phyloP scores from a whole-genome alignment of 2,888 invertebrate species.

The Flexamia atlantica region DNA sequence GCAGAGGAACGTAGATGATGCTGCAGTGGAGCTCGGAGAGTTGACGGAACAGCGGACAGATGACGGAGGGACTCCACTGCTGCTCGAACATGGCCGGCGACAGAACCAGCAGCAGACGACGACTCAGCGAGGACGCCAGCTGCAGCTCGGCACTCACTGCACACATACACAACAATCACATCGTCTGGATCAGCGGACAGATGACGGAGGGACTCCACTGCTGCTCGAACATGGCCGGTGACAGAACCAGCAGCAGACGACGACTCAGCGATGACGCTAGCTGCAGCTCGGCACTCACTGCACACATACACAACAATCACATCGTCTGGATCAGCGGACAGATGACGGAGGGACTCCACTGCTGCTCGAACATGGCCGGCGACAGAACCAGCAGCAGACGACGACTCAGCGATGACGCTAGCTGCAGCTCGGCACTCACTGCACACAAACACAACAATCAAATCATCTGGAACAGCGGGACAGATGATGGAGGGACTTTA shows the following conservation, averaged over 20 bases:
- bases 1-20: constrained; percentile 29
- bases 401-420: constrained; percentile 44
- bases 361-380: constrained; percentile 31
- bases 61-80: constrained; percentile 34
- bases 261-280: no score
- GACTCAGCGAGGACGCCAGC: constrained; percentile 43
- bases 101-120: constrained; percentile 51
- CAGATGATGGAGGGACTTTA: no score
- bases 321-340: constrained; percentile 47
- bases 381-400: constrained; percentile 48
- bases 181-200: no score
- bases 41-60: constrained; percentile 53
- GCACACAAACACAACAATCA: no score
- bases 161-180: no score
- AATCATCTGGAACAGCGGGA: no score
- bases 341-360: constrained; percentile 41
- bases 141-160: constrained; percentile 56
- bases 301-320: no score
- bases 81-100: constrained; percentile 48
- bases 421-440: constrained; percentile 55
- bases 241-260: no score
- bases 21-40: constrained; percentile 25
- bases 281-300: no score
- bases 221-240: no score
- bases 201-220: no score